Conservation (phyloP, 2,113 vertebrate genomes). For the Bos taurus region ARS-UCD2.0 NC_037328.1:129495501-129496000, state of each 20-base stretch:
- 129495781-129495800: neutral
- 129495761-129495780: neutral
- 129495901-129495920: neutral
- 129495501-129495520: neutral
- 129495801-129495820: neutral
- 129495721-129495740: neutral
- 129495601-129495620: neutral
- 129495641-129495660: neutral
- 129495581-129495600: neutral
- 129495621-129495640: neutral
- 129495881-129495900: neutral
- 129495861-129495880: neutral
- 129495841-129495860: neutral
- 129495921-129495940: neutral
- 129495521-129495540: neutral
- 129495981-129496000: neutral
- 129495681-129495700: neutral
- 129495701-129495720: fast-evolving
- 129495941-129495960: neutral
- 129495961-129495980: neutral
- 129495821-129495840: neutral
- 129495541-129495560: neutral
- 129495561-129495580: neutral
- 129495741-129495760: neutral
- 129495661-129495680: neutral